A percentile compares a stretch with the other conserved stretches of the same genome.
These are phyloP conservation scores for Meriones psammophilus DNA, from an alignment of 2,797 vertebrate genomes.

Conservation along the genomic window DNA sequence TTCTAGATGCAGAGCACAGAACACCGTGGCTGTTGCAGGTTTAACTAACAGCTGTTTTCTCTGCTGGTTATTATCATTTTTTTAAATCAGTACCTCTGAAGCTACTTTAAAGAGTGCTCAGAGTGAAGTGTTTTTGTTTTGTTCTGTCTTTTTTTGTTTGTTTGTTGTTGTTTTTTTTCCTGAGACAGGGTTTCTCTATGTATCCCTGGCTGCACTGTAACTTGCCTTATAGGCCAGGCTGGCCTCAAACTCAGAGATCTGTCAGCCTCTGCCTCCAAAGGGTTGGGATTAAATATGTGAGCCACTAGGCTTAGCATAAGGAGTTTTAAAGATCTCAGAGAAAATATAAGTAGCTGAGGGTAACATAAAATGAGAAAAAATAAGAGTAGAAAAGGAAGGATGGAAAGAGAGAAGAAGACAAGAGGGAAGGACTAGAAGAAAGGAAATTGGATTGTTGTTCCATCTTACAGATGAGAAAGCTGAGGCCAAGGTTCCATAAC, in stretches of 20 bases:
- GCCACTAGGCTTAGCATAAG: background rate
- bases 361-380: constrained; percentile 20
- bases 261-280: background rate
- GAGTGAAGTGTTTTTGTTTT: background rate
- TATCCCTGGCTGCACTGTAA: background rate
- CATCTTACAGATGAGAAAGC: constrained; percentile 47
- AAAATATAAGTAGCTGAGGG: background rate
- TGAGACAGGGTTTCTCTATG: background rate
- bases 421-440: background rate
- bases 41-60: constrained; percentile 53
- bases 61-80: background rate
- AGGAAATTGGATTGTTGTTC: constrained; percentile 23
- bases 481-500: background rate
- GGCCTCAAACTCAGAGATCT: background rate
- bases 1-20: constrained; percentile 74
- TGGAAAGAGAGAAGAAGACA: background rate
- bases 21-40: background rate
- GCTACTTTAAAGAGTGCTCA: background rate
- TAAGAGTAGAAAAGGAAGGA: constrained; percentile 1
- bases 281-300: background rate
- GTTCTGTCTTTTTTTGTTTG: background rate
- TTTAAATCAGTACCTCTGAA: background rate
- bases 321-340: background rate
- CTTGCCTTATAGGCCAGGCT: background rate
- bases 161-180: background rate